Evolutionary conservation across 2,888 invertebrate species (phyloP).

Genomic region (Epinotia brunnichana): DNA sequence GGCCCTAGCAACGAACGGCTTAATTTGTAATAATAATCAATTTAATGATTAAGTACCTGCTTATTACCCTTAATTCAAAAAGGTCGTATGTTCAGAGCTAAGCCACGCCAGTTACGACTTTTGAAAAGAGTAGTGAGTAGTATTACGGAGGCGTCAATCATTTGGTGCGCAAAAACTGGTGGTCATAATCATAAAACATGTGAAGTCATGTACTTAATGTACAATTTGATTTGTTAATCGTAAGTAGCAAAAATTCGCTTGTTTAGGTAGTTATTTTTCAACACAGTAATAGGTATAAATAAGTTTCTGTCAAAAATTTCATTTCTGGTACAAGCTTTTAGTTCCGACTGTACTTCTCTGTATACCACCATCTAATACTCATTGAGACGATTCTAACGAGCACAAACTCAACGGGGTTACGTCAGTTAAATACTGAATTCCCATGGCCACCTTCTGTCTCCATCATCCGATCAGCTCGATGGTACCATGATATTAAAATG

Average conservation of each 20-base stretch:
- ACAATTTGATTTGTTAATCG: slow-evolving; percentile 9
- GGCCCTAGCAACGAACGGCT: slow-evolving; percentile 19
- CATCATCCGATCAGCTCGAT: no score
- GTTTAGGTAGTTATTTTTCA: background rate
- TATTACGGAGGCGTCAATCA: slow-evolving; percentile 29
- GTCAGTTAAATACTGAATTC: no score
- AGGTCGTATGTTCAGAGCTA: background rate
- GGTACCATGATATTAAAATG: no score
- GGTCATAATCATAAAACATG: slow-evolving; percentile 2
- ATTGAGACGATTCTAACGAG: no score
- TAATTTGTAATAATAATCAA: slow-evolving; percentile 21
- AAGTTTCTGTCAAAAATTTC: no score
- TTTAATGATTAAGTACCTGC: slow-evolving; percentile 27
- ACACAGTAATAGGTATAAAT: no score
- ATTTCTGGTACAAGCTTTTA: no score
- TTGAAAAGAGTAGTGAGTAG: background rate
- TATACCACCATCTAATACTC: no score
- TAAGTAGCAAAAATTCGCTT: slow-evolving; percentile 3
- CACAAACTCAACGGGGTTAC: no score
- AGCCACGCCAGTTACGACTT: background rate
- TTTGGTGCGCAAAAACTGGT: slow-evolving; percentile 11
- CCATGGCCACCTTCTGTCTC: no score
- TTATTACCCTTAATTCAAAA: background rate
- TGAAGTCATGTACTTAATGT: slow-evolving; percentile 10
- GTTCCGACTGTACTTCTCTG: no score